Evolutionary conservation across 2,797 vertebrate genomes (phyloP), one percentile per base, ranked within the genome.

Genomic region (Macrochelys suwanniensis): DNA sequence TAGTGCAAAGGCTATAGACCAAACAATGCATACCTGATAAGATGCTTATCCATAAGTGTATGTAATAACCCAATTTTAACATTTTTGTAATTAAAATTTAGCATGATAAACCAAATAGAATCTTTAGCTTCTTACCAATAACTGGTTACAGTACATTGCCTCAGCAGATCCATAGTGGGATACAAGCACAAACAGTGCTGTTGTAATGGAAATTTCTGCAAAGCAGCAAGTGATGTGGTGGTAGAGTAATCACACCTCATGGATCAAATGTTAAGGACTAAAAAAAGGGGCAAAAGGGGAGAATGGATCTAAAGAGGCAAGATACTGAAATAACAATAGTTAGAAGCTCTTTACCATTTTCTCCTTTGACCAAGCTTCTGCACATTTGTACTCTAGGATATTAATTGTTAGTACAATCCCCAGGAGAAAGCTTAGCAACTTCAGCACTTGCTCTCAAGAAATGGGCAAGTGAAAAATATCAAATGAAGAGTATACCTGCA

Each of bases 111-210:
- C 9, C 65, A 9, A 68, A 65, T 7, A 65, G 33, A 65, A 65
- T 61, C 31, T 61, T 61, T 61, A 68, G 37, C 37, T 21, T 68
- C 65, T 68, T 25, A 37, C 37, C n/a, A 71, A 42, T 25, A 71
- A 42, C 19, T 42, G 11, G 68, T 42, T 71, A 71, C 37, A 71
- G 21, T 23, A 71, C 37, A 71, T 6, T 71, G n/a, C n/a, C n/a
- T 71, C 65, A 68, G n/a, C 61, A 68, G 33, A 37, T 71, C 10
- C 21, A 71, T 42, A 71, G 7, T 10, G 33, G 8, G 82, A 61
- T 13, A 2, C 3, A 31, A 4, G 1, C 28, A 81, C 4, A 37
- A 80, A 31, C 7, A 76, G 1, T 6, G 4, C n/a, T 82, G 71
- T 15, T 3, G 2, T 11, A 77, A 49, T 49, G 7, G 26, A 47